These are phyloP conservation scores for Geotrypetes seraphini DNA, from an alignment of 2,797 vertebrate species.

Conservation along the genomic window DNA sequence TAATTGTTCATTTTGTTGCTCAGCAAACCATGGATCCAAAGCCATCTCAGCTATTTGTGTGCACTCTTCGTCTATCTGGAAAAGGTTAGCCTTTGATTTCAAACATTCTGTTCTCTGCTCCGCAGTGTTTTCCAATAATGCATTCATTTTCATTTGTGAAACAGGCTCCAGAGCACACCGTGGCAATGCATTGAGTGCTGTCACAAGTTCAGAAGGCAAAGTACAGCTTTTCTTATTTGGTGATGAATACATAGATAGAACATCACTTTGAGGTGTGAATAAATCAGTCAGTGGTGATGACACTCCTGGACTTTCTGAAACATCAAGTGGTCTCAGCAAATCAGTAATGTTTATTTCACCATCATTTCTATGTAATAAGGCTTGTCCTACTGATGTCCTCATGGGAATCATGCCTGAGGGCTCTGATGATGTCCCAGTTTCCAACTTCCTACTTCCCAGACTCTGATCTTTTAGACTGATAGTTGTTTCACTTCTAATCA, in stretches of 20 bases:
- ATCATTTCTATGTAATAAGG: neutral
- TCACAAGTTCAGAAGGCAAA: conserved; percentile 19
- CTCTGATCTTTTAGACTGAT: conserved; percentile 10
- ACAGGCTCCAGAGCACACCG: conserved; percentile 5
- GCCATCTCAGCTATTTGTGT: conserved; percentile 16
- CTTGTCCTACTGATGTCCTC: conserved; percentile 1
- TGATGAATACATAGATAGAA: neutral
- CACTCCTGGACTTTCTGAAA: conserved; percentile 8
- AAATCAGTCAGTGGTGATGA: neutral
- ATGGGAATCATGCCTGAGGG: conserved; percentile 8
- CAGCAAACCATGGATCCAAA: conserved; percentile 11
- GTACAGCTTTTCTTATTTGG: conserved; percentile 8
- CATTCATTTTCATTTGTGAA: neutral
- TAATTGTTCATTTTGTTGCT: conserved; percentile 8
- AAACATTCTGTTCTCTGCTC: neutral
- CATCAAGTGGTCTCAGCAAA: conserved; percentile 7
- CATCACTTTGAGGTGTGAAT: neutral
- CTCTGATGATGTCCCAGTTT: conserved; percentile 6
- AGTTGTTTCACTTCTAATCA: neutral
- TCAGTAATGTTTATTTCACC: conserved; percentile 9
- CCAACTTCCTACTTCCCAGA: conserved; percentile 10
- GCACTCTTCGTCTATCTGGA: conserved; percentile 15
- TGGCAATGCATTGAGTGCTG: conserved; percentile 19
- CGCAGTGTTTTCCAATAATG: neutral
- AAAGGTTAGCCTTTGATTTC: neutral